Evolutionary conservation across 2,113 vertebrate species (phyloP).

Genomic region (Spilogale gracilis): DNA sequence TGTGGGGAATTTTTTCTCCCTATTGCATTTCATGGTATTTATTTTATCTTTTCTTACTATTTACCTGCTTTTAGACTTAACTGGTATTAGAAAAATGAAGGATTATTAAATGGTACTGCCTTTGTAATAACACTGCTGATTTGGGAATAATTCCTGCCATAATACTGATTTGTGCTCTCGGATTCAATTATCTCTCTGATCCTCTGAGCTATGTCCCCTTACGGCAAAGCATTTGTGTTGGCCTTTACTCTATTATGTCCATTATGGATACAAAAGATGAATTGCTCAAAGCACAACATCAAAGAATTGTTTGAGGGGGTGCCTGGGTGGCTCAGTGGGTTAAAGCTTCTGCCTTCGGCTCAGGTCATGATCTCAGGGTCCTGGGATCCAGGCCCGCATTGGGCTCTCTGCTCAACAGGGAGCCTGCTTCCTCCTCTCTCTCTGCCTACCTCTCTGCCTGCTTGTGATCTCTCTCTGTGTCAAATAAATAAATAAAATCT

Average conservation of each 20-base stretch:
- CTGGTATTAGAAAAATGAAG: not conserved
- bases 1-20: not conserved
- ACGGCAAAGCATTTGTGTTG: not conserved
- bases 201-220: not conserved
- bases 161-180: conserved; percentile 2
- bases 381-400: too few species aligned
- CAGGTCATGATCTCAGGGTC: too few species aligned
- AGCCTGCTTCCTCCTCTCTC: too few species aligned
- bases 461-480: too few species aligned
- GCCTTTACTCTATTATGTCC: conserved; percentile 16
- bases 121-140: not conserved
- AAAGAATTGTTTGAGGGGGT: not conserved
- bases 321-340: too few species aligned
- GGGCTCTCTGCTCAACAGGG: too few species aligned
- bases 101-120: not conserved
- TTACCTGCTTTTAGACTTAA: not conserved
- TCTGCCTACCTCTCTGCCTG: too few species aligned
- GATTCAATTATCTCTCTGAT: conserved; percentile 11
- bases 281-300: conserved; percentile 12
- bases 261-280: not conserved
- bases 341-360: too few species aligned
- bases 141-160: not conserved
- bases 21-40: not conserved
- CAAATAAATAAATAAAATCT: too few species aligned
- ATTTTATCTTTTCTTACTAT: not conserved